Evolutionary conservation across 1,140 invertebrate species (phyloP).

Genomic region (Thrips palmi): DNA sequence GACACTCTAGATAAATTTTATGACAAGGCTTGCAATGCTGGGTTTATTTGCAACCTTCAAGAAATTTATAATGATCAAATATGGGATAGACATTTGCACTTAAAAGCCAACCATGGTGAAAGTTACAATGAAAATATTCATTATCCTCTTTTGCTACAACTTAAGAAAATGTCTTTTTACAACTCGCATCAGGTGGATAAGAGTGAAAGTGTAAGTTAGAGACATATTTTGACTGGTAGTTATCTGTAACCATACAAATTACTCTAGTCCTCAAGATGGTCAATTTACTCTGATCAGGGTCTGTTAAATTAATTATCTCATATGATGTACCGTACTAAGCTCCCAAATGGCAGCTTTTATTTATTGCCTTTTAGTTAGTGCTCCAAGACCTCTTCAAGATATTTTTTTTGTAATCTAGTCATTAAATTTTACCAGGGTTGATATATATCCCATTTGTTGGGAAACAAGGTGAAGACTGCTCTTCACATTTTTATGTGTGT

Average conservation of each 20-base stretch:
- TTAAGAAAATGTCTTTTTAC: slow-evolving; percentile 26
- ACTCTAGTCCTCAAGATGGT: background rate
- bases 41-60: slow-evolving; percentile 33
- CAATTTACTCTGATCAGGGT: background rate
- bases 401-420: no score
- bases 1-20: slow-evolving; percentile 51
- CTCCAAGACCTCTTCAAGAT: no score
- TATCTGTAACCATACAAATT: background rate
- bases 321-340: background rate
- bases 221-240: background rate
- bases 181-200: no score
- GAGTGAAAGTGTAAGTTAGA: no score
- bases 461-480: no score
- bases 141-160: slow-evolving; percentile 41
- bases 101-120: slow-evolving; percentile 32
- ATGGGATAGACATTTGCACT: slow-evolving; percentile 42
- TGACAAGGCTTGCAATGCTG: slow-evolving; percentile 32
- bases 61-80: slow-evolving; percentile 40
- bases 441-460: no score
- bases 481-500: no score
- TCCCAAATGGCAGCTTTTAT: no score
- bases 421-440: no score
- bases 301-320: background rate
- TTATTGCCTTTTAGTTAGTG: no score
- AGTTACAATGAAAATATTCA: slow-evolving; percentile 47